Evolutionary conservation across 92 coral and sea anemone genomes (phyloP), one percentile per base, ranked within the genome.

Genomic region (Muricea muricata): DNA sequence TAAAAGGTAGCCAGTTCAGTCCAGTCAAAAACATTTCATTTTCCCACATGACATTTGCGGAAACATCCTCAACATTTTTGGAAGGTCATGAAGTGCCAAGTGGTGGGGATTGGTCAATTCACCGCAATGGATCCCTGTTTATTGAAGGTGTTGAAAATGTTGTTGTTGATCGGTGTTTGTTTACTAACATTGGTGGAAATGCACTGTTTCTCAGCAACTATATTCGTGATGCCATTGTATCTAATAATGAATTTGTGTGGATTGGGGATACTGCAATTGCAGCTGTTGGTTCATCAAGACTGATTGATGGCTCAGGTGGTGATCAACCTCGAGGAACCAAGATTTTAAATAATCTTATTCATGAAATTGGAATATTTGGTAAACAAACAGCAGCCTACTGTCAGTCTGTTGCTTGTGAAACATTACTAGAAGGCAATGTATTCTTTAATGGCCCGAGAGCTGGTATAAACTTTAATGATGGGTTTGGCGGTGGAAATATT

Each of bases 51-150:
- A 78, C 83, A 56, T 78, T 78, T 28, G 26, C 71, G 25, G 83
- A 78, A 56, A 78, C 83, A n/a, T 56, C 52, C 7, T 78, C 83
- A 39, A 78, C 83, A 78, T 78, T 78, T 60, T n/a, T 78, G 71
- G 83, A 57, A 32, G 58, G 83, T 60, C 58, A 78, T 31, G 83
- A 78, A 39, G 83, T 78, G 28, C 83, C 83, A 20, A 78, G 83
- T 78, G 83, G 83, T 7, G 83, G 83, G 33, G 83, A 78, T 57
- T 78, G 83, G 83, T 24, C 83, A 56, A 78, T 78, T 57, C 83
- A 78, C 17, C 83, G 54, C 23, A 57, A 78, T 35, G 83, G 83
- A 7, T 54, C 83, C 33, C 58, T 78, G 83, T 78, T 78, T 60
- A 78, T 78, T 50, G 83, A 78, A 18, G 83, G 83, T n/a, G 71